phyloP scores from a whole-genome alignment of 2,797 vertebrate species.

The Manis javanica region DNA sequence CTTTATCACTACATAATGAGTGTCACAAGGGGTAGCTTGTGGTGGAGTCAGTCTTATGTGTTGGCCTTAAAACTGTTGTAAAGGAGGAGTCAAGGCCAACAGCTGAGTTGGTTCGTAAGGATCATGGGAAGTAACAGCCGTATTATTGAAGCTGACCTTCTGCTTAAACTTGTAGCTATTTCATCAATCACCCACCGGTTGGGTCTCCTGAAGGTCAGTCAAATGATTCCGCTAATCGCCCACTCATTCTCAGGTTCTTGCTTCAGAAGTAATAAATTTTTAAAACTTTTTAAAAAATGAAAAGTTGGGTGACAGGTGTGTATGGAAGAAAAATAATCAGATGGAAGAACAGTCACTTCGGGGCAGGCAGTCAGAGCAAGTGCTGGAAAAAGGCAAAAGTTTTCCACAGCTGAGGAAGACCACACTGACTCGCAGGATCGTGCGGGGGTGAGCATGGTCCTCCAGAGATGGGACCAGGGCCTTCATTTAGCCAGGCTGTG shows the following conservation, averaged over 20 bases:
- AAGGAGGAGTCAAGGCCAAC: constrained; percentile 78
- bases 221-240: constrained; percentile 76
- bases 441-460: neutral
- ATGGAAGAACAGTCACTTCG: constrained; percentile 72
- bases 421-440: neutral
- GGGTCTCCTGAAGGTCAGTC: constrained; percentile 78
- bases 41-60: neutral
- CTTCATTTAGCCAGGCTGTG: neutral
- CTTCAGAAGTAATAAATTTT: constrained; percentile 82
- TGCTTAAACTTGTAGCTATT: constrained; percentile 73
- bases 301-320: constrained; percentile 79
- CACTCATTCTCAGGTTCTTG: constrained; percentile 68
- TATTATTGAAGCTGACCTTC: constrained; percentile 80
- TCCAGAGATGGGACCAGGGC: neutral
- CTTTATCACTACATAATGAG: neutral
- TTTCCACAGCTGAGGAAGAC: neutral
- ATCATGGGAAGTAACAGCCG: constrained; percentile 56
- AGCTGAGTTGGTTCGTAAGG: constrained; percentile 43
- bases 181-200: constrained; percentile 74
- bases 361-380: neutral
- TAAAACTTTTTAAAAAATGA: constrained; percentile 82
- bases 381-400: neutral
- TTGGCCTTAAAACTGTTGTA: constrained; percentile 56
- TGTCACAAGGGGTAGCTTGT: neutral
- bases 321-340: constrained; percentile 80